phyloP scores from a whole-genome alignment of 2,797 vertebrate genomes.

The Picus viridis region DNA sequence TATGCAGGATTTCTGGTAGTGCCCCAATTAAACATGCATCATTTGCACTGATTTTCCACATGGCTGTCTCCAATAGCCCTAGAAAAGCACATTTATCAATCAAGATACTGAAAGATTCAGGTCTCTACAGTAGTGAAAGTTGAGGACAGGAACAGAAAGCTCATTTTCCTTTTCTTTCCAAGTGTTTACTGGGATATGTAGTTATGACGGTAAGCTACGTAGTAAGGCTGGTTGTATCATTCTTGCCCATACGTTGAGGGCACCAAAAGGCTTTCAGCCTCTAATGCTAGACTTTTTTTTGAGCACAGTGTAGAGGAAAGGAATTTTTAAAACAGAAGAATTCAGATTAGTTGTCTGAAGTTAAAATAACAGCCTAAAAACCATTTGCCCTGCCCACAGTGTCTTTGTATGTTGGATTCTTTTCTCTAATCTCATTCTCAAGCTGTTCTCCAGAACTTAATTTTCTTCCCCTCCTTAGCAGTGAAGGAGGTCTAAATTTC shows the following conservation, averaged over 20 bases:
- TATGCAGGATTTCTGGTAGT: slow-evolving; percentile 52
- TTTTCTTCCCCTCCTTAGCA: neutral
- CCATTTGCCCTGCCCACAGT: neutral
- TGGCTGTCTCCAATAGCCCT: slow-evolving; percentile 66
- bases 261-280: neutral
- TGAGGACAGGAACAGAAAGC: neutral
- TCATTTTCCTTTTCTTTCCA: slow-evolving; percentile 19
- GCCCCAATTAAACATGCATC: slow-evolving; percentile 59
- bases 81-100: slow-evolving; percentile 60
- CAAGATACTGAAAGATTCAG: slow-evolving; percentile 11
- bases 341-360: neutral
- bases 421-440: neutral
- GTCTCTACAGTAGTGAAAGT: neutral
- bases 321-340: slow-evolving; percentile 6
- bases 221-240: neutral
- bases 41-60: slow-evolving; percentile 72
- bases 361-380: neutral
- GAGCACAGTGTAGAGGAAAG: neutral
- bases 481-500: neutral
- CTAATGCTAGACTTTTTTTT: neutral
- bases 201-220: neutral
- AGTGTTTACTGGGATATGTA: neutral
- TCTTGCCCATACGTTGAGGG: neutral
- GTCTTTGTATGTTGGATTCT: neutral
- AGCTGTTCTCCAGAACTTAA: neutral